phyloP scores from a whole-genome alignment of 2,888 invertebrate species.

The Brachyopa scutellaris region DNA sequence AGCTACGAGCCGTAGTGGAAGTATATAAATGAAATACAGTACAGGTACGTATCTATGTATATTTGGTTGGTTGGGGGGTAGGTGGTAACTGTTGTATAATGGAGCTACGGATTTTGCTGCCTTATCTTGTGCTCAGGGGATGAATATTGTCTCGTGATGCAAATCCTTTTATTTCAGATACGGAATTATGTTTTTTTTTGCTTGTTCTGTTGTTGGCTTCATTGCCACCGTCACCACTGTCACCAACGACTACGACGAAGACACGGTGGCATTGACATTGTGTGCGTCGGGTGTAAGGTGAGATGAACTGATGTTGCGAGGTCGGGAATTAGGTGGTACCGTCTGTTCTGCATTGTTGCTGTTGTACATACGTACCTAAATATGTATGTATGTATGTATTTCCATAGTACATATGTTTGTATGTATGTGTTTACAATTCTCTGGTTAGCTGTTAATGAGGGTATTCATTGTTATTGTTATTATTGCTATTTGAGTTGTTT shows the following conservation, averaged over 20 bases:
- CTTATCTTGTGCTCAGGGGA: slow-evolving; percentile 45
- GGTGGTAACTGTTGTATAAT: slow-evolving; percentile 25
- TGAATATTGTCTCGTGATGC: slow-evolving; percentile 66
- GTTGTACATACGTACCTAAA: neutral
- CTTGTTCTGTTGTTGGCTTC: neutral
- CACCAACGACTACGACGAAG: slow-evolving; percentile 1
- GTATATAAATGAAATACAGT: too few relatives aligned
- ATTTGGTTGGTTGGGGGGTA: neutral
- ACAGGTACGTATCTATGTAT: too few relatives aligned
- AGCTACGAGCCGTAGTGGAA: neutral
- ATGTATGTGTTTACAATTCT: slow-evolving; percentile 36
- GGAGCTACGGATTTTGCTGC: slow-evolving; percentile 44
- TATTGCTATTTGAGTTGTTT: slow-evolving; percentile 64
- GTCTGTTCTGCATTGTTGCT: slow-evolving; percentile 61
- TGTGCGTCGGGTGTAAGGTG: neutral
- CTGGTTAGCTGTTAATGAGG: slow-evolving; percentile 71
- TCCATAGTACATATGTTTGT: slow-evolving; percentile 4
- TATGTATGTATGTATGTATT: slow-evolving; percentile 17
- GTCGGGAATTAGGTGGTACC: slow-evolving; percentile 62
- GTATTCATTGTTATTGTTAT: slow-evolving; percentile 64
- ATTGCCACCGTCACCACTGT: neutral
- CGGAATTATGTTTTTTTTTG: slow-evolving; percentile 15
- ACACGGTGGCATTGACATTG: slow-evolving; percentile 3
- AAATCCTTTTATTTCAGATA: slow-evolving; percentile 68
- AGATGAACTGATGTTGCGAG: slow-evolving; percentile 20